Conservation (phyloP, 2,888 invertebrate species). For the Watsonalla cultraria region DNA sequence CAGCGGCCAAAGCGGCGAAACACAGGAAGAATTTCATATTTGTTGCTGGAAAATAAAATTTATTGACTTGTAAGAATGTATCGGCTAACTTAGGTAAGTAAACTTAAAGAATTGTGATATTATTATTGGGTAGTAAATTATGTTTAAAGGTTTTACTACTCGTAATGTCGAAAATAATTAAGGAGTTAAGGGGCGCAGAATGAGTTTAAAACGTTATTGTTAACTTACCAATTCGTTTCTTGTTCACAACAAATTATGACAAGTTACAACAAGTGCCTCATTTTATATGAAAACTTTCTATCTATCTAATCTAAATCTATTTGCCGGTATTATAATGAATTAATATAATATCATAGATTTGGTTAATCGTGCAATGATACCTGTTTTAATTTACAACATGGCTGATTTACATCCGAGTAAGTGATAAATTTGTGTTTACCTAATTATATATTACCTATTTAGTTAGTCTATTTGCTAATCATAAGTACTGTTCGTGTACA, state of each 20-base stretch:
- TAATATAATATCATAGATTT: not conserved
- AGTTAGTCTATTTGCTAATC: not conserved
- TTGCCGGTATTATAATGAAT: not conserved
- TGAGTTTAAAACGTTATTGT: not conserved
- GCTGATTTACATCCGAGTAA: not conserved
- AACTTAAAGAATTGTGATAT: too few relatives aligned
- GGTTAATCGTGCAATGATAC: not conserved
- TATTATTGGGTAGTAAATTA: too few relatives aligned
- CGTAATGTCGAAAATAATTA: too few relatives aligned
- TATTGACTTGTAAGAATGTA: too few relatives aligned
- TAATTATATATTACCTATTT: not conserved
- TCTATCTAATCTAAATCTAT: too few relatives aligned
- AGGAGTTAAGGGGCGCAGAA: too few relatives aligned
- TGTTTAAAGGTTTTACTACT: too few relatives aligned
- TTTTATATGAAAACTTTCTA: not conserved
- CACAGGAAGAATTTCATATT: slow-evolving; percentile 2
- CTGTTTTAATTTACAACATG: not conserved
- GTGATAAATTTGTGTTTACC: not conserved
- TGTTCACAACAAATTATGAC: not conserved
- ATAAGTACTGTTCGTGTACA: not conserved
- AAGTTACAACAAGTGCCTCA: not conserved
- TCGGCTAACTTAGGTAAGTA: not conserved
- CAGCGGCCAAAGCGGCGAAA: slow-evolving; percentile 18
- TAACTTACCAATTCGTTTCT: not conserved
- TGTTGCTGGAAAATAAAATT: not conserved